Evolutionary conservation across 1,140 invertebrate species (phyloP), one percentile per base, ranked within the genome.

Genomic region (Euura saliciscinereae): DNA sequence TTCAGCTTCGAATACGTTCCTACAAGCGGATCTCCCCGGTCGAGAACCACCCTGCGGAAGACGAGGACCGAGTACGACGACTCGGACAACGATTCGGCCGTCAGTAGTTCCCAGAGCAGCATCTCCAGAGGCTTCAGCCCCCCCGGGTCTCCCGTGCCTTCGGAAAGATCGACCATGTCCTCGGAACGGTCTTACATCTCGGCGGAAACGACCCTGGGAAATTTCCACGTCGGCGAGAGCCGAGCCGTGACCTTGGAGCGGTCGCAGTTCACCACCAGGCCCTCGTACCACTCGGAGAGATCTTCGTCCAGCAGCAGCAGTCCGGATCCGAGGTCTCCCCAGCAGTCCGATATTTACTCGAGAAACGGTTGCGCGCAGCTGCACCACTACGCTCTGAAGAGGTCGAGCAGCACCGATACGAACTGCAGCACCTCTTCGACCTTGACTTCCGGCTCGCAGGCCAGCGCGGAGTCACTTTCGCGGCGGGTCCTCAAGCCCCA

Each of bases 31-130:
- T 85, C 84, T 2, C 83, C 84, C 4, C 75, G 77, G 42, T 75
- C 73, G 43, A 75, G 75, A 65, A 74, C 72, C 2, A 66, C 68
- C 8, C 76, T 78, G 11, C 75, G 80, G 66, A 80, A 84, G 75
- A 79, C 78, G 44, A 64, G 89, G 83, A 76, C 75, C 46, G 84
- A 86, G 28, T 86, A 86, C 70, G 91, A 94, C 78, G 94, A 95
- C 76, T 95, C 94, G 76, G 94, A 96, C 81, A 95, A 94, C 79
- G 95, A 96, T 83, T 96, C 94, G 6, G 94, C 94, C 2, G 93
- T 96, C 76, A 95, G 94, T 46, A 93, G 93, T 46, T 92, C 91
- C 87, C 91, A 74, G 91, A 89, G 89, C 11, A 90, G 93, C 82
- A 90, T 94, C 79, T 94, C 93, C 0, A 89, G 91, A 70, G 89